These are phyloP conservation scores for Scaptomyza reducta DNA, from an alignment of 2,888 invertebrate species.

Conservation along the genomic window DNA sequence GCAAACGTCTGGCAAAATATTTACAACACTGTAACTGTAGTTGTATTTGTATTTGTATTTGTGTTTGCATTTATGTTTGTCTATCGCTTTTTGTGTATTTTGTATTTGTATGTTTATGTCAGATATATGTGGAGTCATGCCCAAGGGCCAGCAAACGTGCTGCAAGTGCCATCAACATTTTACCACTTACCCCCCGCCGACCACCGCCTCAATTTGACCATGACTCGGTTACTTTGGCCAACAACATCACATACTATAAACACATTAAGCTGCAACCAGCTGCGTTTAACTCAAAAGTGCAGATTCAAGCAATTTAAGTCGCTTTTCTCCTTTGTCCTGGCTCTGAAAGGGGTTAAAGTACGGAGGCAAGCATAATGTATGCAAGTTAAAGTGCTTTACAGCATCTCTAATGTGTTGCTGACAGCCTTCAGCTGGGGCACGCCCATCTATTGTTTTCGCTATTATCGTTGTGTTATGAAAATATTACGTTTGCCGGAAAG, in stretches of 20 bases:
- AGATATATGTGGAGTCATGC: conserved; percentile 24
- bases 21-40: conserved; percentile 40
- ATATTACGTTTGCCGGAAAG: conserved; percentile 21
- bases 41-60: conserved; percentile 25
- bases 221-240: conserved; percentile 34
- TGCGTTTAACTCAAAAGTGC: conserved; percentile 25
- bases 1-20: conserved; percentile 46
- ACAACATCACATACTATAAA: conserved; percentile 22
- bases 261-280: conserved; percentile 30
- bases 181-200: conserved; percentile 27
- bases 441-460: conserved; percentile 26
- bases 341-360: neutral
- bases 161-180: conserved; percentile 41
- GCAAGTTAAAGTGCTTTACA: conserved; percentile 35
- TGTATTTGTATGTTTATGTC: conserved; percentile 12
- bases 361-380: conserved; percentile 36
- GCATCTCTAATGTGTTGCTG: conserved; percentile 26
- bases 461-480: conserved; percentile 13
- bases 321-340: neutral
- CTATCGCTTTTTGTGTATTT: too few relatives aligned
- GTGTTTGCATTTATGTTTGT: conserved; percentile 2
- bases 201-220: conserved; percentile 11
- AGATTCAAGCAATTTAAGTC: conserved; percentile 43
- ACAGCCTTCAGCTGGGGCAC: conserved; percentile 8
- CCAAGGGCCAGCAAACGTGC: conserved; percentile 29